These are phyloP conservation scores for Drosophila watanabei DNA, from an alignment of 1,140 invertebrate genomes.

Conservation along the genomic window DNA sequence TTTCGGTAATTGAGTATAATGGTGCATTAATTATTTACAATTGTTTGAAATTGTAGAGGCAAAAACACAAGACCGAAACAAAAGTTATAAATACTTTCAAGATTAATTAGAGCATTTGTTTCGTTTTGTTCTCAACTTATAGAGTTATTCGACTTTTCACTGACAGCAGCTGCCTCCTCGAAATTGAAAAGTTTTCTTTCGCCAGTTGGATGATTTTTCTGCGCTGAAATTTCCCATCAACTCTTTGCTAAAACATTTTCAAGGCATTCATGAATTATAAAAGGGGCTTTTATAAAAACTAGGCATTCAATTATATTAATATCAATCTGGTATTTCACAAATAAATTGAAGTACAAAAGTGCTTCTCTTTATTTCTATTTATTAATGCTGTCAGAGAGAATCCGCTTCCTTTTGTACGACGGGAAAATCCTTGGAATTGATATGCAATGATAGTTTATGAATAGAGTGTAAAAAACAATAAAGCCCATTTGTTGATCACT, in stretches of 20 bases:
- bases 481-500: neutral
- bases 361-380: neutral
- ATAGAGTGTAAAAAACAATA: neutral
- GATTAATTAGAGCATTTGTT: conserved; percentile 72
- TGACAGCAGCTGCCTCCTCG: conserved; percentile 54
- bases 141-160: conserved; percentile 15
- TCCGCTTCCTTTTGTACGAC: neutral
- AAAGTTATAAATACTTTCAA: conserved; percentile 81
- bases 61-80: conserved; percentile 47
- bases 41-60: conserved; percentile 68
- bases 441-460: neutral
- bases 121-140: conserved; percentile 31
- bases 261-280: conserved; percentile 50
- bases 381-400: neutral
- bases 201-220: conserved; percentile 8
- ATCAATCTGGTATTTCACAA: neutral
- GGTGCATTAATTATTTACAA: conserved; percentile 84
- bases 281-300: conserved; percentile 30
- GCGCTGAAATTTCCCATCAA: conserved; percentile 18
- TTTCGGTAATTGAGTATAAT: conserved; percentile 79
- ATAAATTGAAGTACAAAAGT: neutral
- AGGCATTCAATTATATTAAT: conserved; percentile 28
- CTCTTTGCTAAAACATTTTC: conserved; percentile 40
- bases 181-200: conserved; percentile 63
- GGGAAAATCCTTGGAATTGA: neutral